Evolutionary conservation across 2,113 vertebrate genomes (phyloP).

Genomic region (Tapirus terrestris): DNA sequence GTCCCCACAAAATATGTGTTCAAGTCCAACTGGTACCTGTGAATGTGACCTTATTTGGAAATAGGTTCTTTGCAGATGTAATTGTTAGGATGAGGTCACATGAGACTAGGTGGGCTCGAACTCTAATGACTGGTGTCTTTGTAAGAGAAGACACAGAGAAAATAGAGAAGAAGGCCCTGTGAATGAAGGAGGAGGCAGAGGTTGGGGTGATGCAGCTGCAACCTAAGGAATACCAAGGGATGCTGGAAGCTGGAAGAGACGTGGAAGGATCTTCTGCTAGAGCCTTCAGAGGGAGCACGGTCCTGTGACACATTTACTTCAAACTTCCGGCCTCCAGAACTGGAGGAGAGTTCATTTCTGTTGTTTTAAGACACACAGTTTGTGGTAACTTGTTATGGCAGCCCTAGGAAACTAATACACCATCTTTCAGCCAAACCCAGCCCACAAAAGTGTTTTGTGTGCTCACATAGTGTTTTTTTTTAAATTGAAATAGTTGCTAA

Average conservation of each 20-base stretch:
- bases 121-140: not conserved
- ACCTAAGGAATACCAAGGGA: rapidly evolving
- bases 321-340: not conserved
- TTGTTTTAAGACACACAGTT: not conserved
- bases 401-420: rapidly evolving
- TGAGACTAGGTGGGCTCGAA: not conserved
- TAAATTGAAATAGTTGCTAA: not conserved
- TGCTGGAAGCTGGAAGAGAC: not conserved
- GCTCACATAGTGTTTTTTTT: not conserved
- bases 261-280: rapidly evolving
- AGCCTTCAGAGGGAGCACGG: rapidly evolving
- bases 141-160: not conserved
- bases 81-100: not conserved
- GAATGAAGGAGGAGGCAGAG: not conserved
- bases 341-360: not conserved
- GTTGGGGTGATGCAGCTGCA: rapidly evolving
- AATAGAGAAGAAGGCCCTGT: rapidly evolving
- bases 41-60: not conserved
- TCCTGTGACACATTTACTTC: rapidly evolving
- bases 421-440: not conserved
- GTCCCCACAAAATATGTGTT: not conserved
- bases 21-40: not conserved
- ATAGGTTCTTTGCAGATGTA: not conserved
- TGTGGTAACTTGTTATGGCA: not conserved
- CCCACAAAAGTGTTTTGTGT: not conserved